These are phyloP conservation scores for Lapara coniferarum DNA, from an alignment of 2,888 invertebrate species.

Conservation along the genomic window DNA sequence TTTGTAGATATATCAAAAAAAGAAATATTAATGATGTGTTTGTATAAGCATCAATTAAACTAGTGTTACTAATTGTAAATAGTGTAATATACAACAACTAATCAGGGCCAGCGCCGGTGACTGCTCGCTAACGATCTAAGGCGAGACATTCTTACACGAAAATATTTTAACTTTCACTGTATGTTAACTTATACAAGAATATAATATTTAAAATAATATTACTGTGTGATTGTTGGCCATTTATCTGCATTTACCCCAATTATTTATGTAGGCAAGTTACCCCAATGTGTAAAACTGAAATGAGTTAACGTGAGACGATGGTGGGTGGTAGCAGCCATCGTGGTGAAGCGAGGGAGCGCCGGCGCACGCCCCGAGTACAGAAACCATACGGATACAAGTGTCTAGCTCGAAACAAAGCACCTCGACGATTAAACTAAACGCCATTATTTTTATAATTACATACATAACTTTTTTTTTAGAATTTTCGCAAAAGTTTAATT, in stretches of 20 bases:
- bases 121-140: background rate
- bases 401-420: slow-evolving; percentile 38
- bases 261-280: slow-evolving; percentile 1
- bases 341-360: background rate
- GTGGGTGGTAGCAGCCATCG: background rate
- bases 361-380: slow-evolving; percentile 19
- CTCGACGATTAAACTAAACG: slow-evolving; percentile 30
- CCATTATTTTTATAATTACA: slow-evolving; percentile 21
- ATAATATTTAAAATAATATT: too few relatives aligned
- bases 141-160: background rate
- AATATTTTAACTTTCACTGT: too few relatives aligned
- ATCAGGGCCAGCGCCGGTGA: slow-evolving; percentile 29
- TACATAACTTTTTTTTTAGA: slow-evolving; percentile 25
- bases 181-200: too few relatives aligned
- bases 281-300: background rate
- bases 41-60: slow-evolving; percentile 38
- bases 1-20: slow-evolving; percentile 12
- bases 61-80: slow-evolving; percentile 33
- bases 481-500: slow-evolving; percentile 50
- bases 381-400: slow-evolving; percentile 33
- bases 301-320: background rate
- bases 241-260: background rate
- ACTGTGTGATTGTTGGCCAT: too few relatives aligned
- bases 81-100: slow-evolving; percentile 38
- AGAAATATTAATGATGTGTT: slow-evolving; percentile 19